Conservation (phyloP, 2,888 invertebrate genomes). For the Erebia aethiops region DNA sequence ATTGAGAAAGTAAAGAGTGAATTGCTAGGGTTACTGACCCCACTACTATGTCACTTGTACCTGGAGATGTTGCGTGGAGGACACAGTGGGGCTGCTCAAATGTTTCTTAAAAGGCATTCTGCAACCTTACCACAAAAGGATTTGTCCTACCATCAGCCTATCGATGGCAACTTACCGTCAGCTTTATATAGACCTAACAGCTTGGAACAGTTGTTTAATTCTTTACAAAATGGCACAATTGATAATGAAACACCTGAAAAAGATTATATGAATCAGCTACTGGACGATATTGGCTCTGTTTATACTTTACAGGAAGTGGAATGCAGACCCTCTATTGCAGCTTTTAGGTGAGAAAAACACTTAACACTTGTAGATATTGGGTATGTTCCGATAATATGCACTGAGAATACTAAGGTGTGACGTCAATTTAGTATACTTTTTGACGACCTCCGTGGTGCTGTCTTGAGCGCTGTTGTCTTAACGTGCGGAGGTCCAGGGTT, state of each 20-base stretch:
- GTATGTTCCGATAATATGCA: too few species aligned
- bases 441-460: too few species aligned
- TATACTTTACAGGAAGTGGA: conserved; percentile 85
- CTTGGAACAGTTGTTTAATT: conserved; percentile 77
- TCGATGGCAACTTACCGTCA: conserved; percentile 80
- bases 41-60: conserved; percentile 93
- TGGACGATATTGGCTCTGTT: conserved; percentile 79
- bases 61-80: conserved; percentile 90
- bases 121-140: conserved; percentile 75
- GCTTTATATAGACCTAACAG: conserved; percentile 78
- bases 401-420: too few species aligned
- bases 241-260: conserved; percentile 81
- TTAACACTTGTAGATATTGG: too few species aligned
- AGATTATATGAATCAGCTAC: conserved; percentile 78
- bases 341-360: conserved; percentile 43
- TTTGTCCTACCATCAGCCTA: conserved; percentile 76
- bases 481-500: too few species aligned
- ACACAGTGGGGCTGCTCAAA: conserved; percentile 87
- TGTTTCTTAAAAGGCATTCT: conserved; percentile 82
- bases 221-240: conserved; percentile 79
- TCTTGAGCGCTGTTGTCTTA: too few species aligned
- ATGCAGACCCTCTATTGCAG: conserved; percentile 83
- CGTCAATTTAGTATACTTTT: too few species aligned
- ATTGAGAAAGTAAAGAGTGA: conserved; percentile 86
- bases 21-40: conserved; percentile 88